phyloP scores from a whole-genome alignment of 1,140 invertebrate genomes.

The Leguminivora glycinivorella region DNA sequence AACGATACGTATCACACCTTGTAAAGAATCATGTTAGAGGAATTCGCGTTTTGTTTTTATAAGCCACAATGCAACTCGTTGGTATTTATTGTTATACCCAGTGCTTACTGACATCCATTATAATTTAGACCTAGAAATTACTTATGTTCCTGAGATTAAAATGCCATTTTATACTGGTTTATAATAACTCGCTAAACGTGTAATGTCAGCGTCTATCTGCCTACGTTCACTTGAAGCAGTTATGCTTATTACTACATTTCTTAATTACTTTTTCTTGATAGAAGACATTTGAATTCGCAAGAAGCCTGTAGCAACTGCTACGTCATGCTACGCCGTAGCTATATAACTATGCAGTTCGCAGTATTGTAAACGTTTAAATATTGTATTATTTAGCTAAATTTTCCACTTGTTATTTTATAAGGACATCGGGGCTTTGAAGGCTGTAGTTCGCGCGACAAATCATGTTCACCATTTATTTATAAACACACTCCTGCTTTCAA shows the following conservation, averaged over 20 bases:
- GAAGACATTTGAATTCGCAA: not conserved
- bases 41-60: constrained; percentile 65
- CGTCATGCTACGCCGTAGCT: not conserved
- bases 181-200: constrained; percentile 20
- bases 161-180: not conserved
- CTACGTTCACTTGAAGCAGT: not conserved
- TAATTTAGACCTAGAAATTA: not conserved
- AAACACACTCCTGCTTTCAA: no score
- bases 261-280: constrained; percentile 3
- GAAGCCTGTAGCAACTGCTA: not conserved
- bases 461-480: no score
- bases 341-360: no score
- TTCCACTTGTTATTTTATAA: no score
- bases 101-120: not conserved
- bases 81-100: not conserved
- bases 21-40: constrained; percentile 43
- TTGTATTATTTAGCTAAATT: no score
- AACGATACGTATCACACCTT: constrained; percentile 42
- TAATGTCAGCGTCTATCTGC: constrained; percentile 41
- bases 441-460: no score
- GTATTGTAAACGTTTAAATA: no score
- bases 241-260: not conserved
- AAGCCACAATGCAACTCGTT: constrained; percentile 40
- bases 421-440: no score
- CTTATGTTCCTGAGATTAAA: not conserved